Base-by-base conservation (phyloP, 2,888 invertebrate genomes). In the Sinhomidia bicolor region DNA sequence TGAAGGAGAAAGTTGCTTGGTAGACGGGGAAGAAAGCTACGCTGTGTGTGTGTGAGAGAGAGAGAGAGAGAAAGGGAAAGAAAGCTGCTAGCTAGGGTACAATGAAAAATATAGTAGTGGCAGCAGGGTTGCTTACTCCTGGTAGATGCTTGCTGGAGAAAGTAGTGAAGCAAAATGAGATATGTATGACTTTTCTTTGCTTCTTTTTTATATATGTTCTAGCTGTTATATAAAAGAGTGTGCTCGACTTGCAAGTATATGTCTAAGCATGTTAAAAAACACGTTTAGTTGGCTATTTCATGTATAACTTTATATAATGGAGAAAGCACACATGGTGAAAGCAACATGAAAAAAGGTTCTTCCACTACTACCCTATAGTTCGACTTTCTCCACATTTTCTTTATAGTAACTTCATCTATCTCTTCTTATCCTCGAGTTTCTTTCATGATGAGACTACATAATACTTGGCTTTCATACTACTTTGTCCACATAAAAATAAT, bases 1-100 rank as follows among this genome's bases (percentile, higher is more conserved):
- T 62, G 51, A 85, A 76, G 54, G 85, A 79, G 85, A 86, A 86
- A 86, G 85, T 57, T 62, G 79, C 20, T 44, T 80, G 78, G 14
- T 32, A 78, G 78, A 41, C 17, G 32, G 74, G 32, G 12, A 23
- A 47, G 51, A 71, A 44, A 20, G 71, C 32, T 65, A 32, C 9
- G 9, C 12, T 32, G n/a, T 65, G 32, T 71, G 71, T 71, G 17
- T 68, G 36, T 44, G 44, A 44, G 36, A 5, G 36, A 5, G 36
- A 36, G 3, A n/a, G n/a, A n/a, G n/a, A n/a, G n/a, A n/a, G n/a
- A n/a, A n/a, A n/a, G n/a, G n/a, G n/a, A n/a, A n/a, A n/a, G n/a
- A n/a, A n/a, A n/a, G n/a, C n/a, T n/a, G n/a, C n/a, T n/a, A n/a
- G 20, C 60, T 41, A 17, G 0, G 23, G 23, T 10, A 74, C 47